These are phyloP conservation scores for Neodon shergylaensis DNA, from an alignment of 2,113 vertebrate species.

Conservation along the genomic window DNA sequence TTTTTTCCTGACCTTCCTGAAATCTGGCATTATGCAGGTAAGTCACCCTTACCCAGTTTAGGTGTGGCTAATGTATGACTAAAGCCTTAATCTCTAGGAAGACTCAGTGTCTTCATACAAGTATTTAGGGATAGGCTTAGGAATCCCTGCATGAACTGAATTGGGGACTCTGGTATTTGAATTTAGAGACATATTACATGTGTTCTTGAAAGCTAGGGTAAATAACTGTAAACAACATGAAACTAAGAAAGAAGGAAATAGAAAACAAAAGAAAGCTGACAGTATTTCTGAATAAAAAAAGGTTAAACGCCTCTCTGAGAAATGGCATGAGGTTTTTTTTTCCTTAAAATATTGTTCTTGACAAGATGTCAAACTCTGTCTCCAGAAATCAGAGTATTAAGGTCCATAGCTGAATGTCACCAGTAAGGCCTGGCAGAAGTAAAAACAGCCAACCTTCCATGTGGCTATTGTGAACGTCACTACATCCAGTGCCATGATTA, in stretches of 20 bases:
- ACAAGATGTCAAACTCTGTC: not conserved
- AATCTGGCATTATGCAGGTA: too few relatives aligned
- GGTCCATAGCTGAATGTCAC: not conserved
- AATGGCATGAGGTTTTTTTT: not conserved
- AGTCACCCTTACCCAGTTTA: not conserved
- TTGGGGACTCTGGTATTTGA: not conserved
- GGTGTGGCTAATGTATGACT: not conserved
- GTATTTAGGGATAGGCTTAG: not conserved
- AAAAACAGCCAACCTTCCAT: not conserved
- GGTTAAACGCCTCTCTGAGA: not conserved
- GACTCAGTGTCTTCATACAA: not conserved
- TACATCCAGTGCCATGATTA: not conserved
- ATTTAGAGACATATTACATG: not conserved
- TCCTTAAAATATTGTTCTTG: not conserved
- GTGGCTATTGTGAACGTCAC: too few relatives aligned
- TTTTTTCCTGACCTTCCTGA: not conserved
- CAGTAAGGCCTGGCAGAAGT: not conserved
- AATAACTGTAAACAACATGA: not conserved
- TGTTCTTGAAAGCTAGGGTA: too few relatives aligned
- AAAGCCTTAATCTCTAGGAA: not conserved
- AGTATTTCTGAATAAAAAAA: not conserved
- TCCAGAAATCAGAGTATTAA: not conserved
- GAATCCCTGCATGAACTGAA: not conserved
- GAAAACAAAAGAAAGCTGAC: not conserved
- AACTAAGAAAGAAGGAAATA: not conserved